Conservation (phyloP, 2,797 vertebrate genomes). For the Myoxocephalus aenaeus region DNA sequence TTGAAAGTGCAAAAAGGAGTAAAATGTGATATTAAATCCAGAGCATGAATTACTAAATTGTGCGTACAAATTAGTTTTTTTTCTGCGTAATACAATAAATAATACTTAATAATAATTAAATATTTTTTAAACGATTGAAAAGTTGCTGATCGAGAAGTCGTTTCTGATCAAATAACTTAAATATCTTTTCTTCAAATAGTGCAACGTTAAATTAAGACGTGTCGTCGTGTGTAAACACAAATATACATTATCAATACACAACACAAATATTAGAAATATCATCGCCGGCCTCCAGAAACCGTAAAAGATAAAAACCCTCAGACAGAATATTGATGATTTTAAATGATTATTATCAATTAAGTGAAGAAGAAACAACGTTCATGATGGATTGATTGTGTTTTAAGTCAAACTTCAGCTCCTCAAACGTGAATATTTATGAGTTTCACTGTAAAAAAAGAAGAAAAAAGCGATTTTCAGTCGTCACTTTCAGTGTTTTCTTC, state of each 20-base stretch:
- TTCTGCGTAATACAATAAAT: not conserved
- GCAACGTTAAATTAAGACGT: constrained; percentile 67
- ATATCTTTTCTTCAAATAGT: constrained; percentile 43
- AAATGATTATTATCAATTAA: not conserved
- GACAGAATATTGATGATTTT: not conserved
- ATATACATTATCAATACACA: constrained; percentile 75
- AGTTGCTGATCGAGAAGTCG: not conserved
- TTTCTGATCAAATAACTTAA: constrained; percentile 10
- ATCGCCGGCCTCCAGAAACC: constrained; percentile 67
- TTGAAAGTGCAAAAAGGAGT: not conserved
- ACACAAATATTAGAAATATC: constrained; percentile 74
- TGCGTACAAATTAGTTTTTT: not conserved
- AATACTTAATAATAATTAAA: not conserved
- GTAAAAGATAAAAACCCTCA: not conserved
- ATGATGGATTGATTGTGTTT: not conserved
- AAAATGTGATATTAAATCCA: not conserved
- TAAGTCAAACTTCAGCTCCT: not conserved
- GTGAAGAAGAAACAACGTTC: not conserved
- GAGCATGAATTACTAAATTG: not conserved
- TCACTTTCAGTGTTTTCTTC: not conserved
- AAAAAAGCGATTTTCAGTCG: not conserved
- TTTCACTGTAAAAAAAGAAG: not conserved
- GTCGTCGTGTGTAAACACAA: constrained; percentile 76
- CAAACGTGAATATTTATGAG: not conserved
- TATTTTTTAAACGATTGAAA: not conserved